Evolutionary conservation across 30 jellyfish, hydroid and myxozoan genomes (phyloP), one percentile per base, ranked within the genome.

Genomic region (Nemopilema nomurai): DNA sequence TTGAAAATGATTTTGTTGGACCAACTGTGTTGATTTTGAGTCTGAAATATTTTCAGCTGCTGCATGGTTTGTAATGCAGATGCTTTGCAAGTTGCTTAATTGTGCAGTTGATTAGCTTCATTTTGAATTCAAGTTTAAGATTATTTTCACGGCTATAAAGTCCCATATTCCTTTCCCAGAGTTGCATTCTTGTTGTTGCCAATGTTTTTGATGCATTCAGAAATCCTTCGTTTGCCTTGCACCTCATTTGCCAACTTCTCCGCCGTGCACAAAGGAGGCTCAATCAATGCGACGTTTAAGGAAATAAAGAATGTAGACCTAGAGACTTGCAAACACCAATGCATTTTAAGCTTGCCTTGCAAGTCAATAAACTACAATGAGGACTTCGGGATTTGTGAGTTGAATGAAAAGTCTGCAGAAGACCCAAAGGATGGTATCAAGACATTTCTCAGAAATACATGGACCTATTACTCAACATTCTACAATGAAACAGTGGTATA

Each of bases 401-500:
- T 67, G 1, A 67, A 67, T 32, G 33, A 21, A 23, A 20, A 21
- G 52, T 20, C 76, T 18, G 76, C 76, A 21, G 76, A 67, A 1
- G 76, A 67, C 23, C 51, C 19, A 67, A 20, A 67, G n/a, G 76
- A 67, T 67, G 32, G 16, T 8, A 32, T 67, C 76, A 67, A 13
- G 23, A 67, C 76, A 18, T 21, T 18, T 29, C 76, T 32, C 3
- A n/a, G 76, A 67, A 4, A 29, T 4, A 33, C 33, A 29, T 67
- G 76, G 76, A n/a, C 76, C 1, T 67, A 67, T 22, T 32, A 67
- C 21, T 67, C 76, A 21, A 67, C 76, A 6, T 17, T 67, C 30
- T 67, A 67, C 76, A 67, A 67, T 67, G 32, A 67, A 17, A 32
- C 51, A 23, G 21, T 23, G 76, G 76, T 67, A 23, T 20, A 33